These are phyloP conservation scores for Zelleria hepariella DNA, from an alignment of 2,888 invertebrate genomes.

Conservation along the genomic window DNA sequence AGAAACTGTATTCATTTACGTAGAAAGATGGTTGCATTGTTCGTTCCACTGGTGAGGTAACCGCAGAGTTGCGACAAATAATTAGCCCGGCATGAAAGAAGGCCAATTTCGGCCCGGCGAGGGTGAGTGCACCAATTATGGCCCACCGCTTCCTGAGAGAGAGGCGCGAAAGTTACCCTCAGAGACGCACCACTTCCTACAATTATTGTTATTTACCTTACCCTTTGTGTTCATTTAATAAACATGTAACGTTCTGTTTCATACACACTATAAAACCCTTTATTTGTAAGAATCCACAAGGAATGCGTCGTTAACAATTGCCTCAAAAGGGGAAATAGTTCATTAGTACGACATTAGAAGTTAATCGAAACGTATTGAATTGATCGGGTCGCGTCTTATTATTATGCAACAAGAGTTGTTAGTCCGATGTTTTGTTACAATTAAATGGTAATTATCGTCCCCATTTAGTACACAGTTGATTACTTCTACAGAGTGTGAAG, in stretches of 20 bases:
- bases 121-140: conserved; percentile 23
- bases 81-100: conserved; percentile 25
- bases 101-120: conserved; percentile 22
- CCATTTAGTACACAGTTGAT: conserved; percentile 18
- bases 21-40: neutral
- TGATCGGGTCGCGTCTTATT: neutral
- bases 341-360: neutral
- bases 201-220: conserved; percentile 7
- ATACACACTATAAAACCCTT: neutral
- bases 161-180: conserved; percentile 47
- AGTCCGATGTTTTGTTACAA: conserved; percentile 5
- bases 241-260: neutral
- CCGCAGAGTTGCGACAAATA: conserved; percentile 12
- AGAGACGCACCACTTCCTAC: conserved; percentile 14
- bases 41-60: neutral
- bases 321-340: neutral
- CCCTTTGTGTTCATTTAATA: neutral
- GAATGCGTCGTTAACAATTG: neutral
- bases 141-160: conserved; percentile 49
- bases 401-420: conserved; percentile 6
- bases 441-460: conserved; percentile 13
- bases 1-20: neutral
- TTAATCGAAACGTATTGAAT: neutral
- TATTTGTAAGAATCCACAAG: neutral
- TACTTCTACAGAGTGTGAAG: conserved; percentile 15